phyloP scores from a whole-genome alignment of 2,113 vertebrate genomes.

The Haplochromis vanheusdeni region DNA sequence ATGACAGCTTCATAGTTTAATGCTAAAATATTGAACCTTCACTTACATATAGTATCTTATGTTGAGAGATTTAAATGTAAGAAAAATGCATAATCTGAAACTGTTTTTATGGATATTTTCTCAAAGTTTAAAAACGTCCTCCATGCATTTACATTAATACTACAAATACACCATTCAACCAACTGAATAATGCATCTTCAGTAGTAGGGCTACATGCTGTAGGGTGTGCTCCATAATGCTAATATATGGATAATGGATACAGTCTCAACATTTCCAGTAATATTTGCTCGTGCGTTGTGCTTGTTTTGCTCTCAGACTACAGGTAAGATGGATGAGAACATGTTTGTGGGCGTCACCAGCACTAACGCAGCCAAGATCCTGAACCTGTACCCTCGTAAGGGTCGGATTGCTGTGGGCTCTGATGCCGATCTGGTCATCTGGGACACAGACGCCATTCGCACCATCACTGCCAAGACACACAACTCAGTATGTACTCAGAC shows the following conservation, averaged over 20 bases:
- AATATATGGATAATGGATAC: background rate
- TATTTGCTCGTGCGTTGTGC: accelerated
- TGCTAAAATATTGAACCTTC: background rate
- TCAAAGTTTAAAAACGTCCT: background rate
- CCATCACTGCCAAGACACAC: conserved; percentile 92
- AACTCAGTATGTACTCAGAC: conserved; percentile 77
- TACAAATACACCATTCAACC: background rate
- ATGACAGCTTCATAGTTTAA: background rate
- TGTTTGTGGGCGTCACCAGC: conserved; percentile 96
- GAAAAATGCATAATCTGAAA: background rate
- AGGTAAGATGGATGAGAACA: conserved; percentile 98
- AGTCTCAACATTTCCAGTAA: background rate
- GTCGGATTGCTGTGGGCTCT: conserved; percentile 90
- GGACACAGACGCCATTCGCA: conserved; percentile 90
- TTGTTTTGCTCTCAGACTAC: conserved; percentile 74
- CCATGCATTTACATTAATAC: background rate
- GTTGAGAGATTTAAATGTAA: background rate
- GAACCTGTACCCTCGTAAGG: conserved; percentile 95
- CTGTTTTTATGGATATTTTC: background rate
- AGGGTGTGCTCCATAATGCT: background rate
- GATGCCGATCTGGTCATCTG: conserved; percentile 95
- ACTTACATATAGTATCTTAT: background rate
- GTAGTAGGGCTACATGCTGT: background rate
- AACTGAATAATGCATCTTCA: background rate
- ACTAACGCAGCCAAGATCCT: conserved; percentile 98